Conservation (phyloP, 2,113 vertebrate genomes). For the Prinia subflava region DNA sequence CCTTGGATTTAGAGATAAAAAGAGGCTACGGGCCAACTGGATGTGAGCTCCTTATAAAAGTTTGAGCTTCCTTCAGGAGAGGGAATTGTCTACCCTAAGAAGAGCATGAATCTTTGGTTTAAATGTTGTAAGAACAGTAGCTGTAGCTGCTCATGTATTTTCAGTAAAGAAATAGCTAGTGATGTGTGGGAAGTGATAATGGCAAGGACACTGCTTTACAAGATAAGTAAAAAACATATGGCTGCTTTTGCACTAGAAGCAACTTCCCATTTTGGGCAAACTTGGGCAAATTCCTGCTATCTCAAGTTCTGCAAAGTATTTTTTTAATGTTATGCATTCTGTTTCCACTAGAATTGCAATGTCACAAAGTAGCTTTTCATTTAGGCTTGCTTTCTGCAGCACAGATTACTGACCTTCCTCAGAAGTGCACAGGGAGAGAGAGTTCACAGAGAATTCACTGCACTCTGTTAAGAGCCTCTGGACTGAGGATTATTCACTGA, state of each 20-base stretch:
- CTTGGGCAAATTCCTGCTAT: not conserved
- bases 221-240: not conserved
- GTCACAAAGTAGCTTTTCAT: not conserved
- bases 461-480: not conserved
- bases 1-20: conserved; percentile 49
- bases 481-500: not conserved
- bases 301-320: not conserved
- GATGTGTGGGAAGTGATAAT: not conserved
- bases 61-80: not conserved
- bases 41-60: not conserved
- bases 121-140: not conserved
- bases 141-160: not conserved
- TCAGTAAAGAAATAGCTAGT: not conserved
- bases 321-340: not conserved
- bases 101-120: not conserved
- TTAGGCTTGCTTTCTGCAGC: not conserved
- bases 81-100: not conserved
- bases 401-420: not conserved
- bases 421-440: not conserved
- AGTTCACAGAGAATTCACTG: not conserved
- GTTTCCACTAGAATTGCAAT: not conserved
- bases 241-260: not conserved
- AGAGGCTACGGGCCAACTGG: not conserved
- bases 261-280: not conserved
- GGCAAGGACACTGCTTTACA: not conserved